Percentiles rank a stretch among this genome's conserved stretches.
Conservation (phyloP, 2,113 vertebrate genomes). For the Thomomys bottae region DNA sequence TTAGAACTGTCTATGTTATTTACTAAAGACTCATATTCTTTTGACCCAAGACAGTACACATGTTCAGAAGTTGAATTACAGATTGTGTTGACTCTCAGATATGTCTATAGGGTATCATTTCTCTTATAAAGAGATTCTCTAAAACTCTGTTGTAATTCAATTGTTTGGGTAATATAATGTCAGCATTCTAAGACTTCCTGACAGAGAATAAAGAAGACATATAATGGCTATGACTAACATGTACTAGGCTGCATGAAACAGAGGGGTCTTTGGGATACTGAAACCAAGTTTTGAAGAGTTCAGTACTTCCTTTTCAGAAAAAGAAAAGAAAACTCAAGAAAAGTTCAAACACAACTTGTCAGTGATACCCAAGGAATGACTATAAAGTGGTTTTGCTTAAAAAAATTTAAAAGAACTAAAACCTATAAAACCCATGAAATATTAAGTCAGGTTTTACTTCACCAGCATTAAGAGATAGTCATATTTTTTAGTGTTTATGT, state of each 20-base stretch:
- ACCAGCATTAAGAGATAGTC: neutral
- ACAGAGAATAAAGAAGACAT: neutral
- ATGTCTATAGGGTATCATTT: neutral
- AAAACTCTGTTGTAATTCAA: neutral
- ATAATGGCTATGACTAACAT: neutral
- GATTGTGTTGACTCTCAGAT: neutral
- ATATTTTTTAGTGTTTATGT: neutral
- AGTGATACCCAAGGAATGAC: neutral
- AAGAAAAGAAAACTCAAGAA: neutral
- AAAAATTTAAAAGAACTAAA: neutral
- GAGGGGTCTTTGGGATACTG: neutral
- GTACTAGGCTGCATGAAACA: neutral
- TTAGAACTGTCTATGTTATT: neutral
- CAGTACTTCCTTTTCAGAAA: conserved; percentile 3
- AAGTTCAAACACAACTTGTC: neutral
- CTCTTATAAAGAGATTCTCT: neutral
- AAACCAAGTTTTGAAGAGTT: conserved; percentile 20
- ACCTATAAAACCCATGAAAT: neutral
- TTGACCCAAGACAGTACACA: neutral
- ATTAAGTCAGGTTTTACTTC: neutral
- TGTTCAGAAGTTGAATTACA: neutral
- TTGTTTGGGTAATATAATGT: neutral
- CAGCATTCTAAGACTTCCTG: conserved; percentile 5
- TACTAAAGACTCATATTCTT: neutral
- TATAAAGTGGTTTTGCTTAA: neutral